Evolutionary conservation across 2,113 vertebrate species (phyloP).

Genomic region (Oncorhynchus masou): DNA sequence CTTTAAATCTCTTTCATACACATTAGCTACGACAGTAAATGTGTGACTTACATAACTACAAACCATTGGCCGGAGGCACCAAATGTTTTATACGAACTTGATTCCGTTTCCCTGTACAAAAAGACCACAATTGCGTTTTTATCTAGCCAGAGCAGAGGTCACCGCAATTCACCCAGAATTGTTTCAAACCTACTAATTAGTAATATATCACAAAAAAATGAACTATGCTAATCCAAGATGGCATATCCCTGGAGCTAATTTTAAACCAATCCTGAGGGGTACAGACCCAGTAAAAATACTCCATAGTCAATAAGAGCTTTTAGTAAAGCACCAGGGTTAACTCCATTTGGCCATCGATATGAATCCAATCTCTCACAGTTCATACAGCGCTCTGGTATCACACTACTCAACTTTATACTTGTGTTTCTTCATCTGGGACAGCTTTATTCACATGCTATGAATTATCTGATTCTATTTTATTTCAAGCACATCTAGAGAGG

Average conservation of each 20-base stretch:
- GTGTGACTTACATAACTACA: neutral
- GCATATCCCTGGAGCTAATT: constrained; percentile 61
- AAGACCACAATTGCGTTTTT: constrained; percentile 63
- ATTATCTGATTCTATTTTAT: neutral
- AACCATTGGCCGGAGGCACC: neutral
- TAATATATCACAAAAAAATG: constrained; percentile 58
- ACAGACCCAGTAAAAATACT: constrained; percentile 45
- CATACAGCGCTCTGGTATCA: neutral
- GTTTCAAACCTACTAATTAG: constrained; percentile 70
- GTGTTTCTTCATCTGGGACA: neutral
- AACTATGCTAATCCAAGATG: constrained; percentile 63
- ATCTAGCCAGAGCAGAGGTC: constrained; percentile 56
- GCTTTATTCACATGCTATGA: neutral
- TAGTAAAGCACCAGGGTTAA: neutral
- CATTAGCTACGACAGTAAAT: neutral
- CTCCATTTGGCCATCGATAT: too few species aligned
- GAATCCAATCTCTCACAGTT: neutral
- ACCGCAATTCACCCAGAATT: constrained; percentile 66
- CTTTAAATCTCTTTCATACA: neutral
- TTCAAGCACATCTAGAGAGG: constrained; percentile 23
- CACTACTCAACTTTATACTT: neutral
- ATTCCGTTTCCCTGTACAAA: constrained; percentile 46
- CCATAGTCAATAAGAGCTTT: neutral
- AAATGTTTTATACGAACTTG: neutral
- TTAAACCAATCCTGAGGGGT: constrained; percentile 49